Conservation (phyloP, 2,113 vertebrate genomes). For the Alectura lathami region DNA sequence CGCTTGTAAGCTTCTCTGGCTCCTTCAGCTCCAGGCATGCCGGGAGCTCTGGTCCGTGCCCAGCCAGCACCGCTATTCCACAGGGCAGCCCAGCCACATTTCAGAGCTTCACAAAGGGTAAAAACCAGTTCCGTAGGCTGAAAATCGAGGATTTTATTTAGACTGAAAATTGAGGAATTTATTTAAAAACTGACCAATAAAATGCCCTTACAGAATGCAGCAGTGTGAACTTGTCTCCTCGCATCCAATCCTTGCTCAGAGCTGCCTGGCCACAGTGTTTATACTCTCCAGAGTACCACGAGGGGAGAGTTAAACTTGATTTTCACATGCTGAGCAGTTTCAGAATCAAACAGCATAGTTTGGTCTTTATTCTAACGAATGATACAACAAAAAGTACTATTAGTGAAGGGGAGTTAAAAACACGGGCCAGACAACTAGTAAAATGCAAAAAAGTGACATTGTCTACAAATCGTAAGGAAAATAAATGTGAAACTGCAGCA, state of each 20-base stretch:
- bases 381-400: slow-evolving; percentile 48
- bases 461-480: slow-evolving; percentile 50
- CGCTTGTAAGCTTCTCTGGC: neutral
- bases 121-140: neutral
- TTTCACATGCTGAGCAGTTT: neutral
- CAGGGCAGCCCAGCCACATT: accelerated
- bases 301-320: no score
- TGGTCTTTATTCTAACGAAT: slow-evolving; percentile 72
- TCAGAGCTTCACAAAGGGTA: neutral
- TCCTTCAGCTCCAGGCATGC: accelerated
- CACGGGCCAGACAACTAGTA: neutral
- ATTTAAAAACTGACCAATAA: slow-evolving; percentile 16
- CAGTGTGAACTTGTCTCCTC: neutral
- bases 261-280: neutral
- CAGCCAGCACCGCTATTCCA: neutral
- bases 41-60: accelerated
- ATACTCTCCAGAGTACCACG: neutral
- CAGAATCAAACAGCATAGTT: slow-evolving; percentile 37
- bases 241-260: neutral
- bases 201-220: slow-evolving; percentile 5
- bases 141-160: slow-evolving; percentile 41
- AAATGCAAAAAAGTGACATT: slow-evolving; percentile 1
- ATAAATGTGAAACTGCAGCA: slow-evolving; percentile 63
- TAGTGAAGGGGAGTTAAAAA: slow-evolving; percentile 49
- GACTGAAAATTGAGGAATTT: slow-evolving; percentile 31